Evolutionary conservation across 92 coral and sea anemone species (phyloP), one percentile per base, ranked within the genome.

Genomic region (Zoanthus gigantus): DNA sequence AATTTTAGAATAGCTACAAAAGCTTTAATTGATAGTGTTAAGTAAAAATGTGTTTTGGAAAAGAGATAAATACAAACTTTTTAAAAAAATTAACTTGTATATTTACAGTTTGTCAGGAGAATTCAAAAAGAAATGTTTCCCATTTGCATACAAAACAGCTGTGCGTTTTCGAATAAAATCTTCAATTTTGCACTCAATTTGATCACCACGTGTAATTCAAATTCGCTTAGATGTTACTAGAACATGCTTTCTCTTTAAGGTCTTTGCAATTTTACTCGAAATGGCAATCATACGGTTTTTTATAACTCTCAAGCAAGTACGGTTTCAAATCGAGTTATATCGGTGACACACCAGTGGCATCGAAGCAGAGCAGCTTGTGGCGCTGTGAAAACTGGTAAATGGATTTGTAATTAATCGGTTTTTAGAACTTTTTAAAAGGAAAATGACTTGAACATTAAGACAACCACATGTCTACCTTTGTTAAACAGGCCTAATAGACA

Each of bases 61-160:
- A 63, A 63, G 69, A 63, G 8, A 69, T 31, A 69, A 77, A 54
- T n/a, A 28, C 80, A 50, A 76, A 29, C 7, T 37, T 23, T 23
- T 23, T 23, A 23, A 13, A 42, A 14, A 1, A n/a, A 7, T n/a
- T 16, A 12, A 37, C 42, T 37, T 6, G 16, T 16, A 8, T 53
- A 54, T 77, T 77, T 53, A 31, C 44, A 54, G 46, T 56, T 77
- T 52, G n/a, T 77, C 82, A 53, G 69, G 69, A 23, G 23, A 16
- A 53, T 15, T 13, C 15, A 1, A 12, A 48, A 29, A 77, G 6
- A 58, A 17, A 53, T 52, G 9, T 77, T 17, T 15, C 67, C 37
- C 52, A 77, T 77, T 77, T 77, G 82, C 82, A 77, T 77, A 76
- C 32, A 18, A 31, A 50, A 53, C 82, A 77, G 53, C 82, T 77